Conservation (phyloP, 2,113 vertebrate genomes). For the Leucoraja erinaceus region DNA sequence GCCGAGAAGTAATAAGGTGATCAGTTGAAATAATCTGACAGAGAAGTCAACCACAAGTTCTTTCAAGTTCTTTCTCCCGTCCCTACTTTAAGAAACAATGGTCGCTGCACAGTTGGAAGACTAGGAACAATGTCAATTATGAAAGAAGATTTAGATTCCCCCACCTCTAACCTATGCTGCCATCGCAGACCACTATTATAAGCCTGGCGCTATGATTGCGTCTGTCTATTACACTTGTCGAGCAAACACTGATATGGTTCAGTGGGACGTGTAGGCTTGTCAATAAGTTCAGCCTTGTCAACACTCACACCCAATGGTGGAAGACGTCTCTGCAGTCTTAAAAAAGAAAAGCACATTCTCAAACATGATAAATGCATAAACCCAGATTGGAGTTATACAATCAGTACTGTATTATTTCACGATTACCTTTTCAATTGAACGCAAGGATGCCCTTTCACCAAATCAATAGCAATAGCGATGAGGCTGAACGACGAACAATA, state of each 20-base stretch:
- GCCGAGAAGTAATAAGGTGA: neutral
- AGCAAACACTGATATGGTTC: neutral
- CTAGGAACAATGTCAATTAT: neutral
- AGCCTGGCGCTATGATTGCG: neutral
- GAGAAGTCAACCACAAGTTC: neutral
- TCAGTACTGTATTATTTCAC: neutral
- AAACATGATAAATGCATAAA: neutral
- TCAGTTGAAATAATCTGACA: neutral
- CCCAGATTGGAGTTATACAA: neutral
- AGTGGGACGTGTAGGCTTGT: neutral
- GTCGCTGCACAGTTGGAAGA: neutral
- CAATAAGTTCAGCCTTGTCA: neutral
- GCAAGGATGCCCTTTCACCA: neutral
- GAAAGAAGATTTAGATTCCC: neutral
- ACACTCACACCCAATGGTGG: neutral
- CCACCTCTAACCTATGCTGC: neutral
- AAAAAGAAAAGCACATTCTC: neutral
- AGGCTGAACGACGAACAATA: neutral
- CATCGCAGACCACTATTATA: neutral
- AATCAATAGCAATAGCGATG: neutral
- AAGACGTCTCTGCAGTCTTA: neutral
- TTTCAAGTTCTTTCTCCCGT: neutral
- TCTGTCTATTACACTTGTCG: neutral
- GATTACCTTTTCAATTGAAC: neutral
- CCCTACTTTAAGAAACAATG: neutral